phyloP scores from a whole-genome alignment of 2,888 invertebrate species.

The Trachelus stipa region DNA sequence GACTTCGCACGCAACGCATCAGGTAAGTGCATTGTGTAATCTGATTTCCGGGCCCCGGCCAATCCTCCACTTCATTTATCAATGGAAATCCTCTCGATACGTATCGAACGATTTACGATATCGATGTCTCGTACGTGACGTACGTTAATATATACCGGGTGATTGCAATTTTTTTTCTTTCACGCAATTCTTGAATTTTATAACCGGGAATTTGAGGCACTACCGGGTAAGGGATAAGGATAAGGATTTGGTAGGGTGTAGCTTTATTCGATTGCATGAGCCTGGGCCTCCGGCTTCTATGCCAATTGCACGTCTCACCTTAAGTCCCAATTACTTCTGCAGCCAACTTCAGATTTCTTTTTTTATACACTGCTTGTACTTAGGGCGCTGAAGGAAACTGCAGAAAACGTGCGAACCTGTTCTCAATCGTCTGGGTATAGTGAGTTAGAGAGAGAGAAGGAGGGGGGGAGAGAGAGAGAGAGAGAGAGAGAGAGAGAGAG shows the following conservation, averaged over 20 bases:
- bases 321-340: too few relatives aligned
- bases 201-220: slow-evolving; percentile 24
- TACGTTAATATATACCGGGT: not conserved
- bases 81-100: not conserved
- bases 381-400: too few relatives aligned
- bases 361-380: too few relatives aligned
- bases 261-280: too few relatives aligned
- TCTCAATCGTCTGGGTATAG: too few relatives aligned
- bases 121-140: not conserved
- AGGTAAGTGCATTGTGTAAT: slow-evolving; percentile 42
- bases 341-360: too few relatives aligned
- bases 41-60: slow-evolving; percentile 39
- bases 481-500: not conserved
- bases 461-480: not conserved
- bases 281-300: too few relatives aligned
- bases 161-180: not conserved
- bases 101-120: not conserved
- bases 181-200: not conserved
- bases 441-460: not conserved
- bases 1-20: slow-evolving; percentile 60
- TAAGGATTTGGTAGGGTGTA: too few relatives aligned
- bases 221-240: not conserved
- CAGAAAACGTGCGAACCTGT: too few relatives aligned
- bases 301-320: too few relatives aligned
- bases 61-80: not conserved